phyloP scores from a whole-genome alignment of 2,113 vertebrate species.

The Sitta europaea region DNA sequence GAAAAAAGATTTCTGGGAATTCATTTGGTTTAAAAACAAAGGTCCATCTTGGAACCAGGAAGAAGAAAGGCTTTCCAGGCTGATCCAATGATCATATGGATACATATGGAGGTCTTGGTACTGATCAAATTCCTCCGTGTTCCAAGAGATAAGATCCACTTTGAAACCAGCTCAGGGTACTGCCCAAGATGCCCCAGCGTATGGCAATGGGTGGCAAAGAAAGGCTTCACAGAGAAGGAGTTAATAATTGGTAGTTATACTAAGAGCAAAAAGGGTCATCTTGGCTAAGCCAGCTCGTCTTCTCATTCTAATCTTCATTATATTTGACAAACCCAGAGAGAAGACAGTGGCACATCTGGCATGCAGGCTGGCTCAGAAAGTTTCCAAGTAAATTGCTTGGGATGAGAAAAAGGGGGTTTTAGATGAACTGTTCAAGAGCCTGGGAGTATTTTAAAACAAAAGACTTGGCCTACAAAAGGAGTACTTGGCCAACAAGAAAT shows the following conservation, averaged over 20 bases:
- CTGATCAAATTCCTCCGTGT: accelerated
- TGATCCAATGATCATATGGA: not conserved
- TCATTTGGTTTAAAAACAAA: not conserved
- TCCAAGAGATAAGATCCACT: not conserved
- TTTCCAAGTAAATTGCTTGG: not conserved
- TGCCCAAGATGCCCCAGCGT: not conserved
- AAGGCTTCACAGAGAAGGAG: not conserved
- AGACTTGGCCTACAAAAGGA: not conserved
- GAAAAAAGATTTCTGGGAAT: not conserved
- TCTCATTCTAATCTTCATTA: not conserved
- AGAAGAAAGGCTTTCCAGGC: not conserved
- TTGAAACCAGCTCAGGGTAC: not conserved
- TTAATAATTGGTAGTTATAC: not conserved
- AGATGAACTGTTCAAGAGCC: not conserved
- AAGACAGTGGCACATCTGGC: not conserved
- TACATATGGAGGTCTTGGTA: not conserved
- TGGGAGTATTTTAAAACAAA: not conserved
- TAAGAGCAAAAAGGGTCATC: not conserved
- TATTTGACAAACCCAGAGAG: not conserved
- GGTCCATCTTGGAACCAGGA: not conserved
- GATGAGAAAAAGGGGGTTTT: not conserved
- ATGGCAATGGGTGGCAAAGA: not conserved
- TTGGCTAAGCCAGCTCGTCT: not conserved
- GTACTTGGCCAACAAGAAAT: not conserved
- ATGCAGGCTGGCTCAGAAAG: not conserved